Evolutionary conservation across 2,797 vertebrate genomes (phyloP), one percentile per base, ranked within the genome.

Genomic region (Prionace glauca): DNA sequence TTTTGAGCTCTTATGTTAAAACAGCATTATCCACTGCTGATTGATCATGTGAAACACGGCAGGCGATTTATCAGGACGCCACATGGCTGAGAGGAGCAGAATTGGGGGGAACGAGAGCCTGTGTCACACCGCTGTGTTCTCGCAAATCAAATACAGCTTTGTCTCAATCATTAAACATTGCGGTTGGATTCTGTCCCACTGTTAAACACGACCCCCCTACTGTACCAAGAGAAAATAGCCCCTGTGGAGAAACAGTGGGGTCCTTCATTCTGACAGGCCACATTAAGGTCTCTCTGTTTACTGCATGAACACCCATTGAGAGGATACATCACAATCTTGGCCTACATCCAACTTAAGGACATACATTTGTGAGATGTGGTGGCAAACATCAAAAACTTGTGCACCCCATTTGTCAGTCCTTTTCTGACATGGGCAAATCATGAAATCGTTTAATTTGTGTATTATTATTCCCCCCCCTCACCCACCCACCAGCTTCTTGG

Each of bases 281-380:
- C n/a, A n/a, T 77, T 95, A 18, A 60, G 67, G 60, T 56, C 69
- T 45, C 29, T 67, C 50, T 84, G 50, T 79, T 74, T 74, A 56
- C 32, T 62, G 69, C 94, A 95, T 65, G 22, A 60, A 56, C 94
- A 95, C 94, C 41, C 36, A 22, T 79, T n/a, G 88, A 91, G 69
- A 84, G 18, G 32, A 84, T 77, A 95, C 45, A 84, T 84, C 72
- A 95, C 12, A 18, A 56, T 16, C 32, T 50, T 84, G 94, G 72
- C 32, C 67, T 1, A 22, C 18, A 9, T 77, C 71, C 50, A 77
- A 79, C 41, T 77, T 36, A 84, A 77, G 60, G 29, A 24, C 94
- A 16, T 67, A 45, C 26, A 10, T 95, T 14, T 95, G 94, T 79
- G 26, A 88, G 60, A 60, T 88, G 26, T 60, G 45, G 26, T 14